Conservation (phyloP, 2,888 invertebrate genomes). For the Lordiphosa fenestrarum region DNA sequence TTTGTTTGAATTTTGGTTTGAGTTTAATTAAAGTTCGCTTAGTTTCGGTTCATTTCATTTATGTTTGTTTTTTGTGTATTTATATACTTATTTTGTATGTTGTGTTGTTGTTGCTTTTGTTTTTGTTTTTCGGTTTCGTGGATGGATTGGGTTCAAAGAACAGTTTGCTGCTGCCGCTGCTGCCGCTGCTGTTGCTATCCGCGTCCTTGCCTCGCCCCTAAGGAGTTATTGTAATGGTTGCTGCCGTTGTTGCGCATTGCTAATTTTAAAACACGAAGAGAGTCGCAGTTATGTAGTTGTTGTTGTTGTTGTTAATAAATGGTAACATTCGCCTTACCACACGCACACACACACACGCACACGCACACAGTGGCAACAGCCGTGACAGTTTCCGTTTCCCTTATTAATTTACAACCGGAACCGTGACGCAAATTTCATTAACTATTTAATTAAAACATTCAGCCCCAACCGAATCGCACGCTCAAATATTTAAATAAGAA, state of each 20-base stretch:
- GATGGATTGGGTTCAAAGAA: constrained; percentile 60
- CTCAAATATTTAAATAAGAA: background rate
- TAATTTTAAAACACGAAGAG: constrained; percentile 38
- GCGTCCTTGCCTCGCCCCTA: constrained; percentile 16
- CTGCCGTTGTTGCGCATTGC: constrained; percentile 33
- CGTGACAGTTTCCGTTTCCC: constrained; percentile 60
- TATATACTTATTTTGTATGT: constrained; percentile 23
- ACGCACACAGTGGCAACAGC: constrained; percentile 19
- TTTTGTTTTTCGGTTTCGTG: constrained; percentile 30
- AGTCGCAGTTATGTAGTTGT: constrained; percentile 20
- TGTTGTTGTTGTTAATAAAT: constrained; percentile 11
- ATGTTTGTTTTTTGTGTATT: constrained; percentile 1
- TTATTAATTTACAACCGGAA: constrained; percentile 53
- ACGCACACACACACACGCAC: constrained; percentile 6
- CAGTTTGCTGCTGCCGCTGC: constrained; percentile 28
- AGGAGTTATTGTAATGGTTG: constrained; percentile 38
- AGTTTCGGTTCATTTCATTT: constrained; percentile 10
- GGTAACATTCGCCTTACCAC: constrained; percentile 7
- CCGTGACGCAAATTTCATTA: constrained; percentile 9
- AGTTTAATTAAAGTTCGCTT: constrained; percentile 3
- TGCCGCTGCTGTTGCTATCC: constrained; percentile 3
- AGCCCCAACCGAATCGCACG: background rate
- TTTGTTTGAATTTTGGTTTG: constrained; percentile 4
- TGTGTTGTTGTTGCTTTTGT: constrained; percentile 19
- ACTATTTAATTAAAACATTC: constrained; percentile 4